Evolutionary conservation across 2,113 vertebrate species (phyloP).

Genomic region (Cathartes aura): DNA sequence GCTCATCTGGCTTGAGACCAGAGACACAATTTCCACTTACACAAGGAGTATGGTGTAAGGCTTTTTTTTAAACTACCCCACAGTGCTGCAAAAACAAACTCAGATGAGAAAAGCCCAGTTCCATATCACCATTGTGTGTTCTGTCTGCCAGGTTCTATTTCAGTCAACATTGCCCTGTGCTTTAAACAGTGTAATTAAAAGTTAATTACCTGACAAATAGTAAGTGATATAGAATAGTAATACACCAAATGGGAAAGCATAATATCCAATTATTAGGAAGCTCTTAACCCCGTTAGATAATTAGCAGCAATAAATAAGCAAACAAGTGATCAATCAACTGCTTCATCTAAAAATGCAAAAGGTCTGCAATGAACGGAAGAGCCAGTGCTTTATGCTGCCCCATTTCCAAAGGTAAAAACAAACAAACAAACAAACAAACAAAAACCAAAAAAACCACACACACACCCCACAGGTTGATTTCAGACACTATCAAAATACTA

Average conservation of each 20-base stretch:
- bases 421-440: too few species aligned
- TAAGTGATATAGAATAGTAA: not conserved
- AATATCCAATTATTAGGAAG: not conserved
- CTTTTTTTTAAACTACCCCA: not conserved
- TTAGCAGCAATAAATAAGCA: not conserved
- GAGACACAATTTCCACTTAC: not conserved
- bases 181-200: not conserved
- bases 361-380: not conserved
- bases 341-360: not conserved
- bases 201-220: not conserved
- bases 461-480: not conserved
- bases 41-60: not conserved
- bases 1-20: not conserved
- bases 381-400: not conserved
- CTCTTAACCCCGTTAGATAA: not conserved
- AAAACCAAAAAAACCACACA: fast-evolving
- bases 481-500: not conserved
- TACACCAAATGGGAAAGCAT: not conserved
- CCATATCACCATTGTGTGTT: not conserved
- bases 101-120: not conserved
- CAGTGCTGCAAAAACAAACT: not conserved
- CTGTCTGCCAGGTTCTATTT: not conserved
- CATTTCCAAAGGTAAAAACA: not conserved
- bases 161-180: not conserved
- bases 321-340: not conserved